Percentiles rank a stretch among this genome's conserved stretches.
phyloP scores from a whole-genome alignment of 2,113 vertebrate genomes.

The Corythoichthys haematopterus region DNA sequence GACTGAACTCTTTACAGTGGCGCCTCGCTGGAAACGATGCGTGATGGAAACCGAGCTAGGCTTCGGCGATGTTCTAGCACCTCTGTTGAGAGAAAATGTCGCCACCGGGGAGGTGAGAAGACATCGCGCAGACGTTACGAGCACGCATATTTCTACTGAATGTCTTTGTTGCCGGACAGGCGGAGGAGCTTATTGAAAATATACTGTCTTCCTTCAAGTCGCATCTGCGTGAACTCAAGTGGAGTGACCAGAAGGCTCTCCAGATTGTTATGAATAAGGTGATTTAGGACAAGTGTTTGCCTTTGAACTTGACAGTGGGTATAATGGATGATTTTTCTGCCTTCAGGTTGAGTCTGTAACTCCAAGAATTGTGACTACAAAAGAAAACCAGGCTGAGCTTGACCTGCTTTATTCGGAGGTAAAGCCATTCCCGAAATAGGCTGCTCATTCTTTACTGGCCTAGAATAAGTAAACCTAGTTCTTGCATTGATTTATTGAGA shows the following conservation, averaged over 20 bases:
- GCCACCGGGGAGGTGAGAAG: constrained; percentile 51
- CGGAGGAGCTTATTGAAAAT: constrained; percentile 58
- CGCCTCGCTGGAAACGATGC: constrained; percentile 70
- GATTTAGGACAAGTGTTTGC: not conserved
- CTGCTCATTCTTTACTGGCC: not conserved
- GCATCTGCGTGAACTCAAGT: constrained; percentile 51
- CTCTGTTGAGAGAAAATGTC: constrained; percentile 46
- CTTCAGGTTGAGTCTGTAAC: constrained; percentile 59
- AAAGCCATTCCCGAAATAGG: not conserved
- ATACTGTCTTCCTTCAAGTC: constrained; percentile 61
- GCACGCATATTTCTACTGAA: not conserved
- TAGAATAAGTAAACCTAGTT: not conserved
- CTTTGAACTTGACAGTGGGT: not conserved
- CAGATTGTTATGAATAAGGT: constrained; percentile 63
- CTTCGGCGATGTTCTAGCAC: constrained; percentile 58
- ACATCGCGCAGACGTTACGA: not conserved
- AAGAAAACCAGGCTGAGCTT: constrained; percentile 40
- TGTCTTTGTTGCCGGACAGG: constrained; percentile 45
- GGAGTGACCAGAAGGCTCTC: constrained; percentile 47
- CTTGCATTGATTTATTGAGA: not conserved
- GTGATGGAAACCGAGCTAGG: constrained; percentile 62
- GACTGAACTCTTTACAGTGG: constrained; percentile 11
- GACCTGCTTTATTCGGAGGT: constrained; percentile 64
- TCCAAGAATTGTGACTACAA: constrained; percentile 54
- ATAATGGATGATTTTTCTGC: not conserved